Evolutionary conservation across 2,888 invertebrate genomes (phyloP), one percentile per base, ranked within the genome.

Genomic region (Lymantria dispar): DNA sequence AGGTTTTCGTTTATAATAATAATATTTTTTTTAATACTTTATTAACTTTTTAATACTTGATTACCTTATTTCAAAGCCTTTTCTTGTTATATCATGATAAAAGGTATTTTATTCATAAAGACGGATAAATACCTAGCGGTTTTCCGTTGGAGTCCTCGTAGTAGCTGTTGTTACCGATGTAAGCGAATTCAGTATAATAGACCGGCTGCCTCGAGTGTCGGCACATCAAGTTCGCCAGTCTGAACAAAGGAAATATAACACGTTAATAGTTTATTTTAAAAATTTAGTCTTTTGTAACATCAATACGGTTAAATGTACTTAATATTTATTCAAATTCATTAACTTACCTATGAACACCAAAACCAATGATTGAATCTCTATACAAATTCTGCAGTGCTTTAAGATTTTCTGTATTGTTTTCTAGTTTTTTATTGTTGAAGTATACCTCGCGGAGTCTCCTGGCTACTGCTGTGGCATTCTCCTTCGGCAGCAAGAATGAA

Each of bases 141-240:
- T 85, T 88, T 29, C 83, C 84, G 39, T 81, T 3, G 0, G 92
- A 92, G 64, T 93, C 93, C 56, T 92, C 87, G 40, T 90, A 90
- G 62, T 92, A 91, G 68, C 94, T 94, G 64, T 91, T 92, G 56
- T 92, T 83, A 0, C 95, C 95, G 69, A 93, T 88, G 74, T 93
- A 94, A 11, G 92, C 85, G 65, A 95, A 94, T 45, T 92, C 80
- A 71, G 94, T 94, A 73, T 94, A 94, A 78, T 92, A 95, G n/a
- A 95, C 93, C 12, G 92, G 88, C 42, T 87, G 67, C 29, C 87
- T 84, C 1, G 92, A 94, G 43, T 92, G 80, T 8, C 92, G 86
- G 0, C 93, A 90, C 36, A 94, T 84, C 54, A 95, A 72, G 64
- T 94, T 93, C 0, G 92, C 93, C 45, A 93, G 83, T 48, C 94